Evolutionary conservation across 2,113 vertebrate species (phyloP), one percentile per base, ranked within the genome.

Genomic region (Cygnus buccinator): DNA sequence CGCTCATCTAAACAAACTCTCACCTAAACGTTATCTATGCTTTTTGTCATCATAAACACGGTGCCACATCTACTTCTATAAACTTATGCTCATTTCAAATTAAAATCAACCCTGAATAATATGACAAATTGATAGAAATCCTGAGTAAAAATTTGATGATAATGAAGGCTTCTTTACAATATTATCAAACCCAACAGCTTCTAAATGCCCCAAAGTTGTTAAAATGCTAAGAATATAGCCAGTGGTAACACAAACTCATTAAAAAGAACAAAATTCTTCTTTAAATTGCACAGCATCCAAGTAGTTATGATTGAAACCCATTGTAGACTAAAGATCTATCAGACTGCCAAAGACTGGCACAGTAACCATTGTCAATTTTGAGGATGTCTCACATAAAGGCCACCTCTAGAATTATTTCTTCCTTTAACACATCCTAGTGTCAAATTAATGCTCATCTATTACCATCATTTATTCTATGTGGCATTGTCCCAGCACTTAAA

Each of bases 401-500:
- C 4, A 3, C 18, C 75, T 84, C 20, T 23, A 92, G 33, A 93
- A 86, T 75, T 67, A 74, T 46, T 83, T 88, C 61, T 74, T 41
- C 43, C 10, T 55, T 80, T 39, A 61, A 77, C 43, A 75, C 9
- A 52, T 33, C 55, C 11, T 12, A 55, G 46, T 46, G 68, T 72
- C 65, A 91, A 93, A 90, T 85, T 84, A 84, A 92, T 0, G 0
- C 19, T 65, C 48, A 90, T 86, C 62, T 90, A 61, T 90, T 81
- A 57, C 83, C 58, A 78, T 71, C 79, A 68, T 9, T 92, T 87
- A 89, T 57, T 78, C 79, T 75, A 48, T 0, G 3, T 37, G 59
- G 85, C 92, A 89, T 43, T 78, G 61, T 71, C 73, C 73, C 73
- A 82, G 83, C 66, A 94, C 90, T 89, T 90, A 94, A 94, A 92